Evolutionary conservation across 2,888 invertebrate species (phyloP), one percentile per base, ranked within the genome.

Genomic region (Leptopilina syphax): DNA sequence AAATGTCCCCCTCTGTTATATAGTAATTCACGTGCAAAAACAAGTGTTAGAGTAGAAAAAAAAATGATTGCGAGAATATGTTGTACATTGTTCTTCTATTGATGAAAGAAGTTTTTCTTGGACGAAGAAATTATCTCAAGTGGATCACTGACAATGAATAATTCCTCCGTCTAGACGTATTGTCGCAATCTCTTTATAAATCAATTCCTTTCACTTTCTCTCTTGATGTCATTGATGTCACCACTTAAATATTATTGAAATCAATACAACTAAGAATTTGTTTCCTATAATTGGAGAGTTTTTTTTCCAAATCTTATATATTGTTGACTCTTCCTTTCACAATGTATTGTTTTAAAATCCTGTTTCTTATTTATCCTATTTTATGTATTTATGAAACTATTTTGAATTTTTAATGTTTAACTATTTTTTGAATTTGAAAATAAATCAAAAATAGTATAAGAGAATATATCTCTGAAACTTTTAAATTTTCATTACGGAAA

Each of bases 161-260:
- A 54, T 70, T 13, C n/a, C 54, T n/a, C 57, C 57, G 73, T 57
- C 41, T 57, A 57, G 73, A 57, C 41, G 54, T n/a, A 57, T 73
- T 57, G 9, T 73, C 54, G 73, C 57, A 57, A 73, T 73, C 54
- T 27, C n/a, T n/a, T 73, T 34, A 10, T 57, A 34, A 57, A 73
- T 54, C 57, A 57, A 57, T 73, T 73, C 73, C 57, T 73, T 57
- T n/a, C 41, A 73, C 34, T 73, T 57, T 65, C 65, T 73, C 41
- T 73, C 57, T 60, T 57, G 57, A 73, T 73, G 73, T 73, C 73
- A 73, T 73, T 60, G 57, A 73, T 73, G 34, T 57, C 41, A 60
- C 57, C 34, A 73, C n/a, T 57, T 73, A n/a, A 57, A 73, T 34
- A 34, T 57, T 34, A 34, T 60, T 73, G 1, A 73, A 73, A 57